Evolutionary conservation across 2,797 vertebrate genomes (phyloP).

Genomic region (Trematomus bernacchii): DNA sequence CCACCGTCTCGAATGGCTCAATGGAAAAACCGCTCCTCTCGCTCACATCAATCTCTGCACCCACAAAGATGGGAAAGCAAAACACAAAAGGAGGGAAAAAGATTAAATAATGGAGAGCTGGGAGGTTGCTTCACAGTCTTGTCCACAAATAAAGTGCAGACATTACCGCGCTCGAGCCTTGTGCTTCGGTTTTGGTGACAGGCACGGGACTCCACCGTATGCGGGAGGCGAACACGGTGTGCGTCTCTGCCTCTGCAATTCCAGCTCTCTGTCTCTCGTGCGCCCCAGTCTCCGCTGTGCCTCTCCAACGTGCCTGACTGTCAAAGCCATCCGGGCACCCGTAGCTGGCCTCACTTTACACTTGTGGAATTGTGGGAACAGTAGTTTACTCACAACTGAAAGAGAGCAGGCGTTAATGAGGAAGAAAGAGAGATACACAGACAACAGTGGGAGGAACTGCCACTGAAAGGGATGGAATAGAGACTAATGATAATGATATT

Average conservation of each 20-base stretch:
- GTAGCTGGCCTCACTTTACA: constrained; percentile 76
- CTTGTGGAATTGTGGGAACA: constrained; percentile 79
- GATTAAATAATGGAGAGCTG: constrained; percentile 22
- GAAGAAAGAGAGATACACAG: constrained; percentile 13
- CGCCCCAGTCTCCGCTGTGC: constrained; percentile 71
- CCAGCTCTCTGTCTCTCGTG: constrained; percentile 76
- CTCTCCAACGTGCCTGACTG: constrained; percentile 84
- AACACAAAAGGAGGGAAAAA: constrained; percentile 35
- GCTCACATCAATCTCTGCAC: constrained; percentile 79
- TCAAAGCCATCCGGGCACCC: constrained; percentile 82
- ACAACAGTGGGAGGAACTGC: constrained; percentile 24
- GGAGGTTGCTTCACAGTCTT: constrained; percentile 51
- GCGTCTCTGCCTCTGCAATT: constrained; percentile 84
- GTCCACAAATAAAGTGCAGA: constrained; percentile 47
- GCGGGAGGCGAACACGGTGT: constrained; percentile 73
- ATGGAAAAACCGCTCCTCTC: constrained; percentile 70
- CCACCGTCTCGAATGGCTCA: constrained; percentile 59
- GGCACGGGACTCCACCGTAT: constrained; percentile 78
- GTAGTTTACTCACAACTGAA: constrained; percentile 70
- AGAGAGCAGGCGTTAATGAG: neutral
- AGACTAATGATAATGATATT: neutral
- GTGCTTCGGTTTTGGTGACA: constrained; percentile 62
- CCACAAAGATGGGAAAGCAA: constrained; percentile 59
- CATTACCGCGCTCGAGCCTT: constrained; percentile 50
- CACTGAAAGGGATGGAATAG: constrained; percentile 1